These are phyloP conservation scores for Clarias batrachus DNA, from an alignment of 2,113 vertebrate genomes.

Conservation along the genomic window DNA sequence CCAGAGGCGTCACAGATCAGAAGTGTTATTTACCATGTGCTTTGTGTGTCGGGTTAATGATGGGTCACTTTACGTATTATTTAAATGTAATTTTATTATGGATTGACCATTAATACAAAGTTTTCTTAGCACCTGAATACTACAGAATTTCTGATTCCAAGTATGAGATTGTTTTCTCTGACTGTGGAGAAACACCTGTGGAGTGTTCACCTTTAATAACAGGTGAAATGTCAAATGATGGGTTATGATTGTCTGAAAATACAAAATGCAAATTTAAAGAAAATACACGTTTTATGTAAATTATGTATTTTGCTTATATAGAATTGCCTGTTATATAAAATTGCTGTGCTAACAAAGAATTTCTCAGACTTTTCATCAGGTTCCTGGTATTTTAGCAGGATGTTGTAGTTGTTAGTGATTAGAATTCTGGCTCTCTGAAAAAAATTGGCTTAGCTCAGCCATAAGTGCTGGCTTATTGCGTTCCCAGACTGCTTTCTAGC, in stretches of 20 bases:
- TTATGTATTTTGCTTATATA: neutral
- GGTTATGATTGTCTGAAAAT: neutral
- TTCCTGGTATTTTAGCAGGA: neutral
- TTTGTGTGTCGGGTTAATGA: neutral
- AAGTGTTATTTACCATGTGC: neutral
- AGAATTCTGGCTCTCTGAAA: no score
- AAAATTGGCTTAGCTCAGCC: no score
- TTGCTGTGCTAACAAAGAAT: neutral
- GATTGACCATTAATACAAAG: neutral
- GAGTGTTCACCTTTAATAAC: neutral
- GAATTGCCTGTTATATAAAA: neutral
- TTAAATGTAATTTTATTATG: neutral
- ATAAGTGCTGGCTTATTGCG: no score
- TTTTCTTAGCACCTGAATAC: neutral
- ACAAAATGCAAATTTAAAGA: neutral
- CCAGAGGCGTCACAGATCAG: neutral
- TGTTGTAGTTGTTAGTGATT: neutral
- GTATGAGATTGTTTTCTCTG: neutral
- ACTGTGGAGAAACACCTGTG: neutral
- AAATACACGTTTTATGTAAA: neutral
- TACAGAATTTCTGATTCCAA: neutral
- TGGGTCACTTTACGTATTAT: neutral
- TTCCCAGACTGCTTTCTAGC: no score
- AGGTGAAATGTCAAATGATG: neutral
- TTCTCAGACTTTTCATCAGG: neutral